Evolutionary conservation across 2,113 vertebrate species (phyloP), one percentile per base, ranked within the genome.

Genomic region (Gymnogyps californianus): DNA sequence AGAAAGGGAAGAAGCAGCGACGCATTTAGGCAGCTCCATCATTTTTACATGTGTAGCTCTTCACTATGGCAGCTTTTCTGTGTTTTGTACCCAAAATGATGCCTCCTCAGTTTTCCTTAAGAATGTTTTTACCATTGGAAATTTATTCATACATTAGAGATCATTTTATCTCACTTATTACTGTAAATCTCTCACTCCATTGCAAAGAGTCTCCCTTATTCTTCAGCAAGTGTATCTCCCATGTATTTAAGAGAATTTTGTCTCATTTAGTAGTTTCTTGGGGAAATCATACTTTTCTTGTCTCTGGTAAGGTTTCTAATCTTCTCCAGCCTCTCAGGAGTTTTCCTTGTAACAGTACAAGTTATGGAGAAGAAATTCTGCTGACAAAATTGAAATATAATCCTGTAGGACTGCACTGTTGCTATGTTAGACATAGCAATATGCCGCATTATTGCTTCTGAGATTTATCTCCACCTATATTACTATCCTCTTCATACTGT

Each of bases 341-440:
- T 83, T 84, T 87, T 93, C 24, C 83, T 67, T 75, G 14, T 49
- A 81, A 75, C 38, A 75, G 46, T 66, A n/a, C 20, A 93, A 93
- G 72, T 64, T 87, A 75, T 6, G 34, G 49, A 57, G 24, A 84
- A 80, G 31, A 90, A 84, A 91, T 87, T 90, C 54, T 94, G 89
- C 74, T 93, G 81, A 91, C 44, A 85, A 71, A 87, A 87, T 16
- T 44, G 77, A 89, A 95, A 89, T 32, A 91, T 6, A 95, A 87
- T 83, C 69, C 82, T 72, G 44, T 47, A 96, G 91, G 91, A 57
- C 44, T 67, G 55, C 55, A 49, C 57, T 57, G 61, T 44, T 75
- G 81, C 93, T 89, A 47, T 38, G 46, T 61, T 59, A 84, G 59
- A 59, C 47, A 62, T 1, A 94, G 72, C 51, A 89, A 67, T 55